These are phyloP conservation scores for Agrotis ipsilon DNA, from an alignment of 2,888 invertebrate species.

Conservation along the genomic window DNA sequence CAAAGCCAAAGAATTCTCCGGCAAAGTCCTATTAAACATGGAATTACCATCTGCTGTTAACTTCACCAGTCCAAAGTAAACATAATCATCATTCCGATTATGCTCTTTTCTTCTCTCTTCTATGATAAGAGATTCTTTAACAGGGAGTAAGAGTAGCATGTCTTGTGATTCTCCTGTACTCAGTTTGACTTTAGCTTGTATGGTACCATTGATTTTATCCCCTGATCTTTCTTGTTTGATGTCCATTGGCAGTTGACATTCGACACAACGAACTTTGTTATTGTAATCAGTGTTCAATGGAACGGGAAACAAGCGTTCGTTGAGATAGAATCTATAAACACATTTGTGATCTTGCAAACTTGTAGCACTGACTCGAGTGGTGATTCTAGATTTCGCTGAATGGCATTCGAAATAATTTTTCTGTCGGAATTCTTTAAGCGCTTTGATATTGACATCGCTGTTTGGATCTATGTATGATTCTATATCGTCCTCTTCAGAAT, in stretches of 20 bases:
- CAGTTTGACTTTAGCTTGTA: slow-evolving; percentile 86
- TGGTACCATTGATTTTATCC: slow-evolving; percentile 78
- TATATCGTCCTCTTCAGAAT: slow-evolving; percentile 72
- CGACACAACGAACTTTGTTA: slow-evolving; percentile 86
- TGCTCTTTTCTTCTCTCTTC: slow-evolving; percentile 77
- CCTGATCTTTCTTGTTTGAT: slow-evolving; percentile 56
- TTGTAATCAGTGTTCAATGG: slow-evolving; percentile 85
- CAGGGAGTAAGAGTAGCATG: slow-evolving; percentile 80
- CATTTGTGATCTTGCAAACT: slow-evolving; percentile 85
- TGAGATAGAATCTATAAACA: slow-evolving; percentile 90
- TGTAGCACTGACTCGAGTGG: slow-evolving; percentile 70
- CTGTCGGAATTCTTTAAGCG: slow-evolving; percentile 88
- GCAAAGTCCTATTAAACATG: slow-evolving; percentile 75
- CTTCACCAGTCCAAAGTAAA: slow-evolving; percentile 85
- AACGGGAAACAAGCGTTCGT: slow-evolving; percentile 91
- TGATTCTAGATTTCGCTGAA: slow-evolving; percentile 83
- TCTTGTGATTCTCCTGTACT: slow-evolving; percentile 76
- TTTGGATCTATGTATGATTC: slow-evolving; percentile 69
- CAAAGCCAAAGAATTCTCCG: slow-evolving; percentile 82
- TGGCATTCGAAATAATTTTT: slow-evolving; percentile 92
- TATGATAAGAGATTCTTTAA: slow-evolving; percentile 81
- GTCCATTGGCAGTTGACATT: slow-evolving; percentile 86
- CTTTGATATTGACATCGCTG: slow-evolving; percentile 69
- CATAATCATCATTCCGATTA: slow-evolving; percentile 68
- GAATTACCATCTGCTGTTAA: slow-evolving; percentile 79